phyloP scores from a whole-genome alignment of 2,113 vertebrate species.

The Phaethornis superciliosus region DNA sequence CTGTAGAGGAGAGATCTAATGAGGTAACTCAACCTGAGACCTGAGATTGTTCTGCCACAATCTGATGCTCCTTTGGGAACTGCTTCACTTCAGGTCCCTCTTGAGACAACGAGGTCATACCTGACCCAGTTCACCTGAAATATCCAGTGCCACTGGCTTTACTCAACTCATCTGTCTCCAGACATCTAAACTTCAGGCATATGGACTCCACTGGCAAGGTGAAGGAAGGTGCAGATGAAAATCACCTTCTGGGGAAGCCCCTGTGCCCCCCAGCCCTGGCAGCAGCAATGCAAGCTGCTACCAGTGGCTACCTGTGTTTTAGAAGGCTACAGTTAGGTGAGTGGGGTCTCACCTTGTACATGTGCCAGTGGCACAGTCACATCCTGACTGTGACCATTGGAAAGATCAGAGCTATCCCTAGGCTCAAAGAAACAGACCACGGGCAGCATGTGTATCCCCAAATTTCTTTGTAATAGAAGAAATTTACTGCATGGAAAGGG shows the following conservation, averaged over 20 bases:
- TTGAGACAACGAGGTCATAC: not conserved
- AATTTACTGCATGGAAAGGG: not conserved
- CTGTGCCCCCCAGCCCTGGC: rapidly evolving
- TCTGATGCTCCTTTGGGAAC: not conserved
- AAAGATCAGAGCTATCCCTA: not conserved
- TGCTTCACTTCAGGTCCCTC: not conserved
- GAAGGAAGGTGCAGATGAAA: not conserved
- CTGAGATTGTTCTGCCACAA: not conserved
- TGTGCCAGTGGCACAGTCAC: not conserved
- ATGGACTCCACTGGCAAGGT: not conserved
- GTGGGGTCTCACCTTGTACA: not conserved
- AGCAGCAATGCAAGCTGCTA: rapidly evolving
- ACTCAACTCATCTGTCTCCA: not conserved
- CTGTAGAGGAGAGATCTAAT: not conserved
- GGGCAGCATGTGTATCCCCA: not conserved
- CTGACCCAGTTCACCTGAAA: not conserved
- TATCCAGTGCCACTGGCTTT: not conserved
- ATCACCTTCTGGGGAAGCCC: not conserved
- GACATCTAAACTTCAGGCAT: not conserved
- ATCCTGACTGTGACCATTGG: not conserved
- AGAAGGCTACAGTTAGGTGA: not conserved
- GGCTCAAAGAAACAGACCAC: not conserved
- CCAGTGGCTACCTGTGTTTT: not conserved
- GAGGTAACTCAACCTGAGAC: not conserved
- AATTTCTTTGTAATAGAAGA: not conserved